Conservation (phyloP, 2,113 vertebrate species). For the Atrichornis clamosus region DNA sequence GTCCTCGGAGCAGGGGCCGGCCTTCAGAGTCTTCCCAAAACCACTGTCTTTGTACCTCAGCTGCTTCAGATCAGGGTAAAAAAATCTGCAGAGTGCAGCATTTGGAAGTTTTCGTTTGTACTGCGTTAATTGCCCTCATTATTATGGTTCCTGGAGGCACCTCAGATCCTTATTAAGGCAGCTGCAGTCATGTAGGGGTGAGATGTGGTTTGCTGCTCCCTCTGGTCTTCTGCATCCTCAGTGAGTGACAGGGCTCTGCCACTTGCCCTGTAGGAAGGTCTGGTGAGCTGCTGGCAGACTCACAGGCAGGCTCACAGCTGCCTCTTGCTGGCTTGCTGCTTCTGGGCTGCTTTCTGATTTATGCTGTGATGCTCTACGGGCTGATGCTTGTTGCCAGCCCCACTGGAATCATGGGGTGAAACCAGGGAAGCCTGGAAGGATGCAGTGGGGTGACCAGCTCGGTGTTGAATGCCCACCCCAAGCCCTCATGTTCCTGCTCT, state of each 20-base stretch:
- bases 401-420: background rate
- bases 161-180: background rate
- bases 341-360: background rate
- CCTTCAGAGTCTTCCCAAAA: background rate
- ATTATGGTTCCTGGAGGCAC: conserved; percentile 39
- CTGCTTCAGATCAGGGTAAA: background rate
- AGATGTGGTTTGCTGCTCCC: background rate
- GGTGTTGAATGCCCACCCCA: background rate
- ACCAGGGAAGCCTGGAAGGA: background rate
- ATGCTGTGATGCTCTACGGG: background rate
- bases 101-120: background rate
- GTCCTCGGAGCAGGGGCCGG: background rate
- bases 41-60: background rate
- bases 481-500: background rate
- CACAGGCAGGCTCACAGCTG: background rate
- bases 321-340: background rate
- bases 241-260: conserved; percentile 11
- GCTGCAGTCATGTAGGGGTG: background rate
- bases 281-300: background rate
- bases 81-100: background rate
- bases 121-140: conserved; percentile 28
- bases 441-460: background rate
- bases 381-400: background rate
- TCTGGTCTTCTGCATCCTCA: background rate
- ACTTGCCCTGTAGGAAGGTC: background rate